Evolutionary conservation across 2,797 vertebrate species (phyloP).

Genomic region (Rhyacichthys aspro): DNA sequence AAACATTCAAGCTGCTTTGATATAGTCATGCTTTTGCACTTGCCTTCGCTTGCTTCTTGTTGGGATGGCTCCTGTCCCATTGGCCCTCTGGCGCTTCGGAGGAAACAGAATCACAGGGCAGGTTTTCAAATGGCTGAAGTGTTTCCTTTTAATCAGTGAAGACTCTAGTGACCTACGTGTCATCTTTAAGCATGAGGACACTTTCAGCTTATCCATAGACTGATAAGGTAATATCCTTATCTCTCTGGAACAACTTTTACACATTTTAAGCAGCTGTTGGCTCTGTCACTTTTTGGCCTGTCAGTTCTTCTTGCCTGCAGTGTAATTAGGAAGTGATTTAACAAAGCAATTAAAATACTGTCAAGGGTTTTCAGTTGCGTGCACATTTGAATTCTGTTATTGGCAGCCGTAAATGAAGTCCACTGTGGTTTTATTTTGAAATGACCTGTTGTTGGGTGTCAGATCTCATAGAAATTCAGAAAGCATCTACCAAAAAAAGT

Average conservation of each 20-base stretch:
- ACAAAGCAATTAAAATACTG: slow-evolving; percentile 56
- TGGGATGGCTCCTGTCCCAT: slow-evolving; percentile 55
- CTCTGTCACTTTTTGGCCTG: slow-evolving; percentile 32
- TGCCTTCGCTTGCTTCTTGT: slow-evolving; percentile 61
- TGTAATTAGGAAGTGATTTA: slow-evolving; percentile 45
- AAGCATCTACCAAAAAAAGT: too few relatives aligned
- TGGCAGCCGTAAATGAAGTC: slow-evolving; percentile 31
- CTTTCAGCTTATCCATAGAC: slow-evolving; percentile 29
- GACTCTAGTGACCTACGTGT: slow-evolving; percentile 44
- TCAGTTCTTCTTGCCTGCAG: slow-evolving; percentile 25
- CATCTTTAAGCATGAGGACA: slow-evolving; percentile 40
- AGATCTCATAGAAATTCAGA: slow-evolving; percentile 15
- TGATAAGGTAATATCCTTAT: slow-evolving; percentile 42
- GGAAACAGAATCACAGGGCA: slow-evolving; percentile 63
- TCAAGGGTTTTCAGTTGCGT: slow-evolving; percentile 45
- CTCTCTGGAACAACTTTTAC: slow-evolving; percentile 24
- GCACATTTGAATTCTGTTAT: slow-evolving; percentile 38
- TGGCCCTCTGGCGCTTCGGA: slow-evolving; percentile 48
- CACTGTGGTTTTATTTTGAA: background rate
- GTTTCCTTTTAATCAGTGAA: slow-evolving; percentile 54
- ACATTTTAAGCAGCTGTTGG: slow-evolving; percentile 30
- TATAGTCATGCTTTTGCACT: slow-evolving; percentile 63
- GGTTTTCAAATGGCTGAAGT: slow-evolving; percentile 57
- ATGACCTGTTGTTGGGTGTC: slow-evolving; percentile 8
- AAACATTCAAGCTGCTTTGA: slow-evolving; percentile 64